Evolutionary conservation across 2,797 vertebrate species (phyloP), one percentile per base, ranked within the genome.

Genomic region (Manis crassicaudata): DNA sequence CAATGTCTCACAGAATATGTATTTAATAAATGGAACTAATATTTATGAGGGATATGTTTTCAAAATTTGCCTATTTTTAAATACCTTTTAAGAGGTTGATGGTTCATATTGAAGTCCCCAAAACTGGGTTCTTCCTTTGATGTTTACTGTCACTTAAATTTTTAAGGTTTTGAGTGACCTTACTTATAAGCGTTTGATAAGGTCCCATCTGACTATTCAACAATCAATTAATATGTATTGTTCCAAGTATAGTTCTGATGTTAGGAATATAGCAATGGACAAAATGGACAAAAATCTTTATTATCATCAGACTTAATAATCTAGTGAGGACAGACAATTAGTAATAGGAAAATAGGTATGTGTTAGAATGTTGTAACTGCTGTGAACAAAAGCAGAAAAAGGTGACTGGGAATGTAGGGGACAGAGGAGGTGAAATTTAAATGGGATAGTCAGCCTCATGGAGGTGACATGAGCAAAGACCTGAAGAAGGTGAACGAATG

Each of bases 101-200:
- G 54, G n/a, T 67, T 93, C 50, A 87, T 95, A 29, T 77, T 83
- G 23, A 96, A 63, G 43, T 73, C 29, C 18, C 35, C 32, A 40
- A 92, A 70, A 73, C 79, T 92, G 88, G 43, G 92, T 63, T 92
- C 60, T 62, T 90, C n/a, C 14, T 97, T 87, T 96, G 79, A 50
- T 88, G 43, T 95, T 92, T 73, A 62, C 62, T 77, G n/a, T 83
- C 60, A 90, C 32, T 68, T 90, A 91, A 54, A 65, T 86, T 86
- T 46, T 46, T 46, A 46, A 46, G 68, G 58, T 88, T 97, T 81
- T 95, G 32, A 88, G 23, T 92, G 76, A 93, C 76, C 50, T 73
- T 88, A 87, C 29, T 95, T 92, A 92, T 68, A 94, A 90, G 20
- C n/a, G 94, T 91, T 91, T 91, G 65, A 43, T 92, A 95, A 96